phyloP scores from a whole-genome alignment of 2,888 invertebrate genomes.

The Oxyscelio sp. region DNA sequence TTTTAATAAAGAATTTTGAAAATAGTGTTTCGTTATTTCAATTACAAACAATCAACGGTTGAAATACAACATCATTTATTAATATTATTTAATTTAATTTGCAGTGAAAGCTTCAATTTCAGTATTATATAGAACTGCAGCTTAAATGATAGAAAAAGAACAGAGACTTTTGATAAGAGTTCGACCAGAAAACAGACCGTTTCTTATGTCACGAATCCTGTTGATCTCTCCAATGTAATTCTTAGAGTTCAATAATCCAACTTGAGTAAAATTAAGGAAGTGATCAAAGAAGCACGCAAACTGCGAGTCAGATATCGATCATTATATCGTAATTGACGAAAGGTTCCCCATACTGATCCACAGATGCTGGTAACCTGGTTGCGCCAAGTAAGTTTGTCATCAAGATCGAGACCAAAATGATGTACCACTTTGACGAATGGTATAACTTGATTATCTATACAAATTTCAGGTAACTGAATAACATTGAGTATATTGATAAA shows the following conservation, averaged over 20 bases:
- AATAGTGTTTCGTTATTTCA: background rate
- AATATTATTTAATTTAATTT: conserved; percentile 41
- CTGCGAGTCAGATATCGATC: background rate
- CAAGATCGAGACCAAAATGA: too few relatives aligned
- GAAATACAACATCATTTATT: conserved; percentile 2
- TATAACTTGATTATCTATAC: too few relatives aligned
- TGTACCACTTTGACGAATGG: too few relatives aligned
- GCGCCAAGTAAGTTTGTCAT: too few relatives aligned
- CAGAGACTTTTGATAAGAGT: conserved; percentile 53
- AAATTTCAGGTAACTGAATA: too few relatives aligned
- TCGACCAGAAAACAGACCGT: conserved; percentile 44
- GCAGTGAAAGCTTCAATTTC: conserved; percentile 35
- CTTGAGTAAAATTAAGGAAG: conserved; percentile 57
- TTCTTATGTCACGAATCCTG: conserved; percentile 59
- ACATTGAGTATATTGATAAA: background rate
- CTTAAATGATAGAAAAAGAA: conserved; percentile 48
- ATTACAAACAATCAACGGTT: background rate
- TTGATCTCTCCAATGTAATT: conserved; percentile 61
- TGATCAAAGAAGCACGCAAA: background rate
- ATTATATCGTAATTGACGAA: background rate
- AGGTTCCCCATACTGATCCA: background rate
- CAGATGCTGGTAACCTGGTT: too few relatives aligned
- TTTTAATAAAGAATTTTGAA: background rate
- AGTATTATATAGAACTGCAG: conserved; percentile 28
- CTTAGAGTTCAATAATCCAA: conserved; percentile 61